These are phyloP conservation scores for Lepilemur septentrionalis DNA, from an alignment of 2,797 vertebrate species.

Conservation along the genomic window DNA sequence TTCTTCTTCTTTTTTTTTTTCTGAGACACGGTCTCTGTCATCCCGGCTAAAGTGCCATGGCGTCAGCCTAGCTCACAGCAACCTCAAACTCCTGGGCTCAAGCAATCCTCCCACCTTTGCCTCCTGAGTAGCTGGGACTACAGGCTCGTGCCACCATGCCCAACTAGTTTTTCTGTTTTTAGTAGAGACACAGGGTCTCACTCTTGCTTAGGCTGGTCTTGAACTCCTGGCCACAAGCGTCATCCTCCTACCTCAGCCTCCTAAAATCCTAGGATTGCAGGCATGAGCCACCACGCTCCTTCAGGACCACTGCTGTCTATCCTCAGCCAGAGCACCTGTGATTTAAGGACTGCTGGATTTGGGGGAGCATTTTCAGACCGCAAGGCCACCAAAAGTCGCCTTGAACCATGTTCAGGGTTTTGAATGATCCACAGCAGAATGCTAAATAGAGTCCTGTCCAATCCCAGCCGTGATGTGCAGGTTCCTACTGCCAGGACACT, in stretches of 20 bases:
- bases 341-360: background rate
- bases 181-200: background rate
- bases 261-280: background rate
- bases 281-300: background rate
- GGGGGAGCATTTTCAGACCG: background rate
- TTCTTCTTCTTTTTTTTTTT: background rate
- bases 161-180: background rate
- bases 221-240: background rate
- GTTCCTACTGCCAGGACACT: background rate
- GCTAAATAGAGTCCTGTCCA: background rate
- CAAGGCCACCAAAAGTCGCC: background rate
- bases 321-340: background rate
- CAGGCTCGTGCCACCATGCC: accelerated
- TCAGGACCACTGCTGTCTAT: background rate
- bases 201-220: background rate
- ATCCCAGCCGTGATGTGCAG: background rate
- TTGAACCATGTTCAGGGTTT: background rate
- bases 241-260: background rate
- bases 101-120: background rate
- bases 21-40: background rate
- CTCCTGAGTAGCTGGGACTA: background rate
- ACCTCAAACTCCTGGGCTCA: background rate
- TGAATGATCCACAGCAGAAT: background rate
- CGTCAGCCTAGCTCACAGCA: background rate
- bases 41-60: background rate